These are phyloP conservation scores for Phengaris arion DNA, from an alignment of 2,888 invertebrate species.

Conservation along the genomic window DNA sequence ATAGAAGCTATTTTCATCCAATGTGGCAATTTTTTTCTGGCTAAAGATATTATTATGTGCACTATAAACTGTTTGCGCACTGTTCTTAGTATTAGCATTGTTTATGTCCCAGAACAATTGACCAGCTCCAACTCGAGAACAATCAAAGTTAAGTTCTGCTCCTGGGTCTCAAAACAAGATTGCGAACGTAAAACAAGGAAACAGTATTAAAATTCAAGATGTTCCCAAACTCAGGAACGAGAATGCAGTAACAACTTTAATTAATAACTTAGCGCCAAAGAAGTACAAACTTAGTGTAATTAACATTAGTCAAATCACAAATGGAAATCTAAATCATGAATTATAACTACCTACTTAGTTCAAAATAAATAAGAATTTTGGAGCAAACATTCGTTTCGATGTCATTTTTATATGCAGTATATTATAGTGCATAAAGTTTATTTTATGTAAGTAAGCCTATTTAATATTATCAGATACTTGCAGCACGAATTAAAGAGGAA, in stretches of 20 bases:
- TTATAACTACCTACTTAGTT: too few species aligned
- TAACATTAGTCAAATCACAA: not conserved
- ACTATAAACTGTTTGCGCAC: not conserved
- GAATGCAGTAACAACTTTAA: conserved; percentile 3
- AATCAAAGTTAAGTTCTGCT: conserved; percentile 3
- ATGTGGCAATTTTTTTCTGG: too few species aligned
- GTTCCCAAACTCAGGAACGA: not conserved
- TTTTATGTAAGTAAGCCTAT: too few species aligned
- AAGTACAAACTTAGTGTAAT: not conserved
- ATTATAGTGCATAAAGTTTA: too few species aligned
- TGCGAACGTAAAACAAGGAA: conserved; percentile 9
- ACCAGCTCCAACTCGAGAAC: conserved; percentile 1
- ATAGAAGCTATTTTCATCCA: too few species aligned
- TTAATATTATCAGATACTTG: too few species aligned
- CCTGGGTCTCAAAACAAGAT: conserved; percentile 18
- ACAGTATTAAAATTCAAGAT: conserved; percentile 19
- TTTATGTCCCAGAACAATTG: conserved; percentile 13
- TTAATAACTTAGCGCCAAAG: conserved; percentile 6
- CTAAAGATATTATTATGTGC: too few species aligned
- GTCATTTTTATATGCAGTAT: too few species aligned
- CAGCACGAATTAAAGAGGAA: too few species aligned
- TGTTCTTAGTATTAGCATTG: not conserved
- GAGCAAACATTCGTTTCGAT: too few species aligned
- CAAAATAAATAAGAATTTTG: too few species aligned
- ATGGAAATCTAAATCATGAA: too few species aligned